Base-by-base conservation (phyloP, 2,113 vertebrate species). In the Hystrix cristata region DNA sequence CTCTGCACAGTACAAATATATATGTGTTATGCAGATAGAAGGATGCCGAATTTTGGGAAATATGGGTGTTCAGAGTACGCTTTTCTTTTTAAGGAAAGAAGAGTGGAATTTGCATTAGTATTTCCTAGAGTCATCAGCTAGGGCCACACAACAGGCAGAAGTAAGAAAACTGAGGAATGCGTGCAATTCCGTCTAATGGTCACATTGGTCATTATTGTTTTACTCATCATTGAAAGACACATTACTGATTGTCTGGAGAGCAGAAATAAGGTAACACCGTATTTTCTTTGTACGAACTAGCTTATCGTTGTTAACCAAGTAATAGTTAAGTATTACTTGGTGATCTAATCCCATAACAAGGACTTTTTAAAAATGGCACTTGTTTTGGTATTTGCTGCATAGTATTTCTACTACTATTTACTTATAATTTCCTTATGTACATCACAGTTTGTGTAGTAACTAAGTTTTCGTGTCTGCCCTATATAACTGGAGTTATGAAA, bases 361-460 rank as follows among this genome's bases (percentile, higher is more conserved):
- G n/a, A n/a, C n/a, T 82, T 95, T 74, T 62, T 92, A 2, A 87
- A 59, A 84, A 23, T 95, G 64, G 90, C 29, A 82, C 9, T 92
- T 5, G 21, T 71, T 84, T n/a, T 78, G 14, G 4, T 88, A 62
- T 79, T 62, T 92, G 4, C 46, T 86, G 51, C 64, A 3, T 55
- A 78, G 6, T 57, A 27, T 64, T 84, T 88, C n/a, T 82, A 12
- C 6, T 84, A 31, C 46, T 64, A 64, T 90, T 79, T 57, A 64
- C 9, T 93, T 92, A 15, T 53, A 46, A 51, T 67, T 82, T 95
- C 85, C 43, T 81, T 92, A 69, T 25, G 74, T 25, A 78, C 14
- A 27, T 91, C 27, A 57, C 2, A 57, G 64, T 85, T 16, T 80
- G 65, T 27, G 16, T 48, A n/a, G 12, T 65, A 62, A 78, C 82